Conservation (phyloP, 2,888 invertebrate genomes). For the Troides oblongomaculatus region DNA sequence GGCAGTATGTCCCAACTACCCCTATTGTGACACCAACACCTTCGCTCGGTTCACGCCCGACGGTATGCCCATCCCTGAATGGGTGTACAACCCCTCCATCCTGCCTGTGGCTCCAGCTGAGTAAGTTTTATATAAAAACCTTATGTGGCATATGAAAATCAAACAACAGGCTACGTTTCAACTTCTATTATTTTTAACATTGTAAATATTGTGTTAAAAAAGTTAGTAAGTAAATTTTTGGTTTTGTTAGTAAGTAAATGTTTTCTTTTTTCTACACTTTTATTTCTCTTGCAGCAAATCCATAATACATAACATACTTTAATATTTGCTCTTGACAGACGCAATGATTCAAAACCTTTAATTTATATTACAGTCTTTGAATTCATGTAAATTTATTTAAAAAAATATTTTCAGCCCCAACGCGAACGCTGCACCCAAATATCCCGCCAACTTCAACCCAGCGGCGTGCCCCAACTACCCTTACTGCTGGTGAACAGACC, state of each 20-base stretch:
- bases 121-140: constrained; percentile 38
- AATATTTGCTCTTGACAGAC: too few species aligned
- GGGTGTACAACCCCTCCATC: constrained; percentile 62
- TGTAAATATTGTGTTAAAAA: too few species aligned
- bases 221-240: too few species aligned
- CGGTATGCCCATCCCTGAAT: constrained; percentile 70
- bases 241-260: too few species aligned
- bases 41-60: constrained; percentile 69
- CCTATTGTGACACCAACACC: constrained; percentile 70
- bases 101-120: constrained; percentile 54
- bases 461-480: constrained; percentile 82
- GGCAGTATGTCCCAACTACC: constrained; percentile 81
- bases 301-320: too few species aligned
- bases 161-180: background rate
- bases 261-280: too few species aligned
- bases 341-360: too few species aligned
- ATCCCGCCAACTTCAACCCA: constrained; percentile 77
- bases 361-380: background rate
- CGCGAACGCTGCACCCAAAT: constrained; percentile 56
- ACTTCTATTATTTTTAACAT: too few species aligned
- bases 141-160: background rate
- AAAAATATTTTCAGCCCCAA: constrained; percentile 47
- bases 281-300: too few species aligned
- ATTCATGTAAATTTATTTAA: background rate
- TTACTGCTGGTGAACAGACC: constrained; percentile 64